Base-by-base conservation (phyloP, 2,888 invertebrate genomes). In the Prenolepis imparis region DNA sequence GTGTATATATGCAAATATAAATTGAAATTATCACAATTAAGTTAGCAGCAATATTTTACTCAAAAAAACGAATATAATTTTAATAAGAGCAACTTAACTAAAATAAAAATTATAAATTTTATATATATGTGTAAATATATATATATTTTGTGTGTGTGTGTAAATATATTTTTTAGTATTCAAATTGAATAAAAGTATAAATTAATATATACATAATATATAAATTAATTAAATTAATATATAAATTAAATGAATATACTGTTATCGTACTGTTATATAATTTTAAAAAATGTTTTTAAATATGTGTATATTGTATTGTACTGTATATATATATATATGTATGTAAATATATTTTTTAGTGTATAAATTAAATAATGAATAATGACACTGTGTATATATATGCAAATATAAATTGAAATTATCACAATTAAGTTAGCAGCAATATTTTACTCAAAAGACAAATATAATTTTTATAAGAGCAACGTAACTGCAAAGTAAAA, bases 61-160 rank as follows among this genome's bases (percentile, higher is more conserved):
- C 15, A 28, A 73, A n/a, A n/a, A 72, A 15, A 0, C 15, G 6
- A 24, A 24, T 57, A 24, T 11, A 12, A 59, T 59, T 41, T 12
- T 0, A 8, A 12, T 41, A 28, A 59, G 6, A 28, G 12, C 12
- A 11, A 24, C 3, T 15, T 8, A 55, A 41, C 3, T n/a, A 4
- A 44, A 21, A 15, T 73, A 44, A 36, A 61, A 28, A 61, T 73
- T 41, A n/a, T n/a, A n/a, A n/a, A n/a, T n/a, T n/a, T n/a, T n/a
- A n/a, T n/a, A n/a, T n/a, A n/a, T n/a, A n/a, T n/a, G n/a, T n/a
- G n/a, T n/a, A n/a, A n/a, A n/a, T n/a, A n/a, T n/a, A n/a, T n/a
- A n/a, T n/a, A n/a, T n/a, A n/a, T n/a, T n/a, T n/a, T n/a, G n/a
- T n/a, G n/a, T n/a, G 18, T 32, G 3, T 36, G 6, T 59, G 15